These are phyloP conservation scores for Ochlodes sylvanus DNA, from an alignment of 2,888 invertebrate genomes.

Conservation along the genomic window DNA sequence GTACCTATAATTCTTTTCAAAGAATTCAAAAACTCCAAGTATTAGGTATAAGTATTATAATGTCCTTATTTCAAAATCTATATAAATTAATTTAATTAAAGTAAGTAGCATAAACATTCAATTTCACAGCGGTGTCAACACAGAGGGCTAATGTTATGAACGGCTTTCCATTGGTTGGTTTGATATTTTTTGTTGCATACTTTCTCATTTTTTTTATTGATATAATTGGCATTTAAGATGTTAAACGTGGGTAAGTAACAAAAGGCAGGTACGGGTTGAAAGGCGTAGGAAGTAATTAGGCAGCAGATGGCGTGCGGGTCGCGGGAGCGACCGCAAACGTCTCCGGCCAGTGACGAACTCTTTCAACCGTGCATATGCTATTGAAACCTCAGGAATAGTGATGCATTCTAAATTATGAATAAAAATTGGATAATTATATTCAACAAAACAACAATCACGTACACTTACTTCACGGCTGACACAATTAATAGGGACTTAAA, in stretches of 20 bases:
- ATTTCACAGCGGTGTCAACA: conserved; percentile 68
- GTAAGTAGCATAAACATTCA: conserved; percentile 43
- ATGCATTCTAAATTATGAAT: background rate
- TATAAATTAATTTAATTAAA: conserved; percentile 4
- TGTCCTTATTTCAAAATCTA: too few species aligned
- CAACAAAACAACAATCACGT: too few species aligned
- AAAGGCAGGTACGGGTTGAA: conserved; percentile 65
- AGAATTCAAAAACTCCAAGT: too few species aligned
- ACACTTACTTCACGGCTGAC: too few species aligned
- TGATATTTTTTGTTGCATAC: conserved; percentile 69
- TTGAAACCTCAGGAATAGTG: conserved; percentile 2
- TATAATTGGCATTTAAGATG: conserved; percentile 73
- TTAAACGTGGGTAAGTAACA: conserved; percentile 64
- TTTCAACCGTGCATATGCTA: conserved; percentile 27
- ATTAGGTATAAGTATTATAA: too few species aligned
- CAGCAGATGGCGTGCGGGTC: conserved; percentile 72
- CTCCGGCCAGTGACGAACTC: conserved; percentile 47
- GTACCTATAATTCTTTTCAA: too few species aligned
- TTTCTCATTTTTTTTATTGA: conserved; percentile 72
- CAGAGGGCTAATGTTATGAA: conserved; percentile 54
- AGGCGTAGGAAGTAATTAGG: conserved; percentile 79
- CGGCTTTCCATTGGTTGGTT: conserved; percentile 65
- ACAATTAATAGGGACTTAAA: too few species aligned
- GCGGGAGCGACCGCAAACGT: conserved; percentile 51
- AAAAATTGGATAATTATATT: too few species aligned